Base-by-base conservation (phyloP, 2,113 vertebrate genomes). In the Butastur rufipennis region DNA sequence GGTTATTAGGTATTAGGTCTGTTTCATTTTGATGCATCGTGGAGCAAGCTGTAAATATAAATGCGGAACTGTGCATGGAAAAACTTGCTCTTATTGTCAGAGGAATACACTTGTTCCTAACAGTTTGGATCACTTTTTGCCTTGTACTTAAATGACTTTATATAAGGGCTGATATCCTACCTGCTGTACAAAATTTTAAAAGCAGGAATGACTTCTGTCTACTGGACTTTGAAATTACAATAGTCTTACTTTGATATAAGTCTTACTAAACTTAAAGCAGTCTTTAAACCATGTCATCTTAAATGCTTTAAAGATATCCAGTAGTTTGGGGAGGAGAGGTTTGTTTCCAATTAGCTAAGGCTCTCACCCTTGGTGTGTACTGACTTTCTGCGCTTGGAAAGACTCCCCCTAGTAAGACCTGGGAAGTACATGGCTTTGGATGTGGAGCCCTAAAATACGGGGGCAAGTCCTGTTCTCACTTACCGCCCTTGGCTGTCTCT, bases 391-490 rank as follows among this genome's bases (percentile, higher is more conserved):
- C 6, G 0, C 34, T 16, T 18, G 63, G 78, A 38, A 40, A 6
- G 45, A 4, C 27, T 59, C 34, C 38, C 16, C 48, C 29, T 55
- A 8, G 18, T 16, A 4, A 17, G 78, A 13, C 9, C 22, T 66
- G 84, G 75, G 71, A 10, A 9, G 22, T 10, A 13, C 48, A 0
- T 48, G 58, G 42, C 81, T 27, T 25, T 48, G 70, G 27, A 14
- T 2, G 2, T 2, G 12, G 63, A n/a, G 1, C 50, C 73, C 48
- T 13, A 5, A 53, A 13, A 8, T 5, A n/a, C 5, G 0, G 7
- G 62, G 34, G 18, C 40, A 16, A 0, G 9, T 31, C 38, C 62
- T 48, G 10, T 5, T 52, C 36, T 23, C 23, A 1, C n/a, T 59
- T 31, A 5, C 15, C 13, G 62, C 73, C 73, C 13, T 2, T 5